Percentiles rank a stretch among this genome's conserved stretches.
Evolutionary conservation across 2,797 vertebrate species (phyloP).

Genomic region (Sarcophilus harrisii): DNA sequence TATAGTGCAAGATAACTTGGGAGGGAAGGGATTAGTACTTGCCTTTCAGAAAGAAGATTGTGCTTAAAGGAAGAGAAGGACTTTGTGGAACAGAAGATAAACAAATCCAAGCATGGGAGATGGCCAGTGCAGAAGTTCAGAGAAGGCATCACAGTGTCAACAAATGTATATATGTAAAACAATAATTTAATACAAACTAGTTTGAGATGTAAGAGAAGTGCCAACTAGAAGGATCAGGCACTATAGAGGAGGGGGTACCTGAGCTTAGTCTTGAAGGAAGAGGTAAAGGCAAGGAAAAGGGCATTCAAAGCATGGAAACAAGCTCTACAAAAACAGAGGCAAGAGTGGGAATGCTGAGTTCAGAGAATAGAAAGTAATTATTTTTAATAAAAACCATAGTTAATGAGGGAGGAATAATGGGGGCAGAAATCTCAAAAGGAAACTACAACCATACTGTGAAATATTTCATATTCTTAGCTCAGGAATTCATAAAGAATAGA

Average conservation of each 20-base stretch:
- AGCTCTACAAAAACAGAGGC: not conserved
- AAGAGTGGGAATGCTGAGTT: not conserved
- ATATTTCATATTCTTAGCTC: not conserved
- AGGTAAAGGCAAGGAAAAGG: not conserved
- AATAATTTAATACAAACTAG: not conserved
- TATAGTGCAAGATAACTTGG: not conserved
- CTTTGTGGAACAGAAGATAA: not conserved
- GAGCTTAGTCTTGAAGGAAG: not conserved
- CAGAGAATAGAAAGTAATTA: not conserved
- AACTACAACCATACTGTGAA: not conserved
- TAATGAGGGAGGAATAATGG: not conserved
- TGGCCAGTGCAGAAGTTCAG: not conserved
- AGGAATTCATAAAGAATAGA: not conserved
- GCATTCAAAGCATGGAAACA: not conserved
- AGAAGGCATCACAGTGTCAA: not conserved
- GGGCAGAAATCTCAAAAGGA: not conserved
- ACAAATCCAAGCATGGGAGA: not conserved
- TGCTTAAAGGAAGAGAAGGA: no score
- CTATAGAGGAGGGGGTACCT: not conserved
- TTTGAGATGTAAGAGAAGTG: not conserved
- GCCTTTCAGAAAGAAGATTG: not conserved
- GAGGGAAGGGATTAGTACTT: not conserved
- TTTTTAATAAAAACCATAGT: not conserved
- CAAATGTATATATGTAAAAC: not conserved
- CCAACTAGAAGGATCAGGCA: not conserved